Conservation (phyloP, 2,888 invertebrate genomes). For the Steromphala cineraria region DNA sequence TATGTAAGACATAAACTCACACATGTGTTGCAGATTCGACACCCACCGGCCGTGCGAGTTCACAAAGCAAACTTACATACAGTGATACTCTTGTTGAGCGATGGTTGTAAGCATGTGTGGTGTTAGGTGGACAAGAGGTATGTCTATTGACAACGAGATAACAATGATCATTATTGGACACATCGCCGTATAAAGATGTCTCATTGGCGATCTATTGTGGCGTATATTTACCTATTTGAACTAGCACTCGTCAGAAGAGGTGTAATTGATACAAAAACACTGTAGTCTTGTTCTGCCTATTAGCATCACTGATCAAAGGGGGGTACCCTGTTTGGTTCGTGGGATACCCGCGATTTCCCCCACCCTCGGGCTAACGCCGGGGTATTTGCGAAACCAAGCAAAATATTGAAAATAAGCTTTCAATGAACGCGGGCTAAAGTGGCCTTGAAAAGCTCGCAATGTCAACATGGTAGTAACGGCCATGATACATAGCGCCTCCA, state of each 20-base stretch:
- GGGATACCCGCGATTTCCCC: background rate
- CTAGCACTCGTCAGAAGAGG: background rate
- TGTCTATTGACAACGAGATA: too few relatives aligned
- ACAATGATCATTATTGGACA: background rate
- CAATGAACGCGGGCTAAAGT: background rate
- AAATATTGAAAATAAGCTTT: conserved; percentile 17
- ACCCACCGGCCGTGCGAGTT: too few relatives aligned
- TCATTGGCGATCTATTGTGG: background rate
- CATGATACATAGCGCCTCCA: background rate
- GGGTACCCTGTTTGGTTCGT: background rate
- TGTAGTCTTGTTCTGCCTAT: background rate
- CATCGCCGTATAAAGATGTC: background rate
- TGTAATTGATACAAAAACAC: conserved; percentile 16
- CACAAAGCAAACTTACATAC: too few relatives aligned
- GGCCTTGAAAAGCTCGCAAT: too few relatives aligned
- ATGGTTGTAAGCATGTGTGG: too few relatives aligned
- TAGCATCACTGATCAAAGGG: conserved; percentile 7
- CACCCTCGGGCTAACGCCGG: background rate
- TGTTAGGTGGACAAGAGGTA: too few relatives aligned
- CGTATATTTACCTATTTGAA: conserved; percentile 15
- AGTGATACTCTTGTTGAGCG: too few relatives aligned
- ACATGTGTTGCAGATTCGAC: too few relatives aligned
- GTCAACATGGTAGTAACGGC: too few relatives aligned
- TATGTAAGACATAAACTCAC: too few relatives aligned
- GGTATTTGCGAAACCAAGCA: background rate